Evolutionary conservation across 2,797 vertebrate genomes (phyloP), one percentile per base, ranked within the genome.

Genomic region (Meda fulgida): DNA sequence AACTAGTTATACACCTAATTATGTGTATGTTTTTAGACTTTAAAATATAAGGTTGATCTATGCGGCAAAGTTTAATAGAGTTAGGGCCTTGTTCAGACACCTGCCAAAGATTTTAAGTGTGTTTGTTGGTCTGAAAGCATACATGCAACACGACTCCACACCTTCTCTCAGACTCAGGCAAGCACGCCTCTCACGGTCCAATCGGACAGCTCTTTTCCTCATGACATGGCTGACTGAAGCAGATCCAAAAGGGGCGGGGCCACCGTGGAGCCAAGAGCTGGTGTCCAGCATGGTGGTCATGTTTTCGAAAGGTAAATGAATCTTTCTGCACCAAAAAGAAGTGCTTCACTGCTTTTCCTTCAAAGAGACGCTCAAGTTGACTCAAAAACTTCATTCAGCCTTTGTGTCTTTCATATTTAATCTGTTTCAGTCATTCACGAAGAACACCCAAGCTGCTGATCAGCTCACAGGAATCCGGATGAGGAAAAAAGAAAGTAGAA

Each of bases 111-210:
- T 6, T 14, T n/a, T 29, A 36, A 53, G 16, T 51, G 9, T 53
- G 65, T 29, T 58, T 75, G 76, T 58, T 29, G 31, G 46, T 82
- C 48, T 67, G 66, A n/a, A 67, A 18, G 46, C 43, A 73, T 14
- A 23, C 43, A 76, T 83, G 65, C 60, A 83, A 43, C 31, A 60
- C 3, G 34, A 75, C 38, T 84, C 93, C 87, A 83, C 93, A 95
- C 94, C 94, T 95, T 94, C 90, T 87, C 93, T 92, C 81, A 95
- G 90, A 84, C 92, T 93, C 87, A 92, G 91, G 85, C 93, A 95
- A 78, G 93, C 93, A 81, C 89, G 92, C 36, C 93, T 91, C 84
- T 92, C 90, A 75, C 93, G 89, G 88, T 93, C 92, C 85, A 94
- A 92, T n/a, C 90, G 90, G 9, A 92, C 79, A 11, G 84, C 90